These are phyloP conservation scores for Tamias sibiricus DNA, from an alignment of 2,113 vertebrate species.

Conservation along the genomic window DNA sequence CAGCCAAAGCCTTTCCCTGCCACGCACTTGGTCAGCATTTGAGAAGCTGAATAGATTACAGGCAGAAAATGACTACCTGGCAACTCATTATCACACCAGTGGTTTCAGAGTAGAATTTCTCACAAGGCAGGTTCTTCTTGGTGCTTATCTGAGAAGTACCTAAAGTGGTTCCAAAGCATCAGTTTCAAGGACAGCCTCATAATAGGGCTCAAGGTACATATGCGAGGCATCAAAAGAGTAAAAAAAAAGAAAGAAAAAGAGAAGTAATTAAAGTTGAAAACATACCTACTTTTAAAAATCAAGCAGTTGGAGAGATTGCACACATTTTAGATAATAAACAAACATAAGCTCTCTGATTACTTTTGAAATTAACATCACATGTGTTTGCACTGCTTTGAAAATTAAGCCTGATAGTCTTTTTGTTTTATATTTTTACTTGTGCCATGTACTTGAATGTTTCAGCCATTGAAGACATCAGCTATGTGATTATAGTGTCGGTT, in stretches of 20 bases:
- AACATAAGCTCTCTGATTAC: conserved; percentile 25
- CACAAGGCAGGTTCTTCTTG: conserved; percentile 8
- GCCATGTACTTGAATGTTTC: background rate
- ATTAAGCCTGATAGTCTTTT: background rate
- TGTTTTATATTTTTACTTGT: background rate
- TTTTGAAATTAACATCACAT: conserved; percentile 30
- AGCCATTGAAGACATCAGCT: background rate
- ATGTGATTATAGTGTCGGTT: background rate
- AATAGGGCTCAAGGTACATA: background rate
- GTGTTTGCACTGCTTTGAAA: conserved; percentile 33
- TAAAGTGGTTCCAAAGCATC: conserved; percentile 38
- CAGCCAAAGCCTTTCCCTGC: background rate
- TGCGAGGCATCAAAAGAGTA: background rate
- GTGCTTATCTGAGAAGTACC: conserved; percentile 43
- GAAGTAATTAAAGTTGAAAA: conserved; percentile 14
- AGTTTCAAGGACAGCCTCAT: conserved; percentile 3
- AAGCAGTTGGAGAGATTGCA: conserved; percentile 42
- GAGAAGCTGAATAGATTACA: conserved; percentile 24
- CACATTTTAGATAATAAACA: conserved; percentile 10
- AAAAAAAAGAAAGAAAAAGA: background rate
- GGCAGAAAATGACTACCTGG: conserved; percentile 37
- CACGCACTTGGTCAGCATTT: conserved; percentile 16
- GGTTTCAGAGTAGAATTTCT: conserved; percentile 38
- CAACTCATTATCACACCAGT: background rate
- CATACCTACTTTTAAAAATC: conserved; percentile 51